Percentiles rank a stretch among this genome's conserved stretches.
Conservation (phyloP, 2,113 vertebrate genomes). For the Tachuris rubrigastra region DNA sequence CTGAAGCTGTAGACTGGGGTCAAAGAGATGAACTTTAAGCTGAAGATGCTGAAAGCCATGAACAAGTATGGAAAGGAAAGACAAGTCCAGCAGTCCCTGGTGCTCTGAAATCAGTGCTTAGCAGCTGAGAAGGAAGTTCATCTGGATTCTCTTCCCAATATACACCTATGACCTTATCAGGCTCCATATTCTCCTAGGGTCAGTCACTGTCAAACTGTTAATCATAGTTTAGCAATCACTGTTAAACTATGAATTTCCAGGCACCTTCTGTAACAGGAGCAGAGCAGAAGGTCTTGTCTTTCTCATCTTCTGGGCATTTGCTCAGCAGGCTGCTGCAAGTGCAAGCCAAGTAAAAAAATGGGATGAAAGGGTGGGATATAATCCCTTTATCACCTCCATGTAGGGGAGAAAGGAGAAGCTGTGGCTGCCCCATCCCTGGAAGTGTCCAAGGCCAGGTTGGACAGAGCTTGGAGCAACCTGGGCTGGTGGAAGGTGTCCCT, state of each 20-base stretch:
- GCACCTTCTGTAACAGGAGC: not conserved
- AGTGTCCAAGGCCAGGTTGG: not conserved
- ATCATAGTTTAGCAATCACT: too few relatives aligned
- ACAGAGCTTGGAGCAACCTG: not conserved
- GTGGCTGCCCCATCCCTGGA: not conserved
- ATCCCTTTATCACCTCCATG: accelerated
- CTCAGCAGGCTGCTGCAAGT: not conserved
- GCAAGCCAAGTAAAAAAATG: not conserved
- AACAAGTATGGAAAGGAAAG: not conserved
- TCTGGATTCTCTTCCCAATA: not conserved
- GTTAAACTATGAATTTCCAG: not conserved
- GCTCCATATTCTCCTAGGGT: not conserved
- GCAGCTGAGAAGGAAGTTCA: not conserved
- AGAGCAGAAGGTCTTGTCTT: not conserved
- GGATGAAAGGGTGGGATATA: not conserved
- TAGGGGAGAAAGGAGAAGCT: not conserved
- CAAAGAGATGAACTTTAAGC: not conserved
- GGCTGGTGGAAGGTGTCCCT: not conserved
- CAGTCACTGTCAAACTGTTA: not conserved
- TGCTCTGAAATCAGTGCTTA: not conserved
- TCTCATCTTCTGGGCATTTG: not conserved
- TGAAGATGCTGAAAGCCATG: not conserved
- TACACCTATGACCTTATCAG: too few relatives aligned
- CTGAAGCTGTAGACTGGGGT: not conserved
- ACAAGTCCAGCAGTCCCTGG: not conserved